These are phyloP conservation scores for Sebastes minor DNA, from an alignment of 2,797 vertebrate species.

Conservation along the genomic window DNA sequence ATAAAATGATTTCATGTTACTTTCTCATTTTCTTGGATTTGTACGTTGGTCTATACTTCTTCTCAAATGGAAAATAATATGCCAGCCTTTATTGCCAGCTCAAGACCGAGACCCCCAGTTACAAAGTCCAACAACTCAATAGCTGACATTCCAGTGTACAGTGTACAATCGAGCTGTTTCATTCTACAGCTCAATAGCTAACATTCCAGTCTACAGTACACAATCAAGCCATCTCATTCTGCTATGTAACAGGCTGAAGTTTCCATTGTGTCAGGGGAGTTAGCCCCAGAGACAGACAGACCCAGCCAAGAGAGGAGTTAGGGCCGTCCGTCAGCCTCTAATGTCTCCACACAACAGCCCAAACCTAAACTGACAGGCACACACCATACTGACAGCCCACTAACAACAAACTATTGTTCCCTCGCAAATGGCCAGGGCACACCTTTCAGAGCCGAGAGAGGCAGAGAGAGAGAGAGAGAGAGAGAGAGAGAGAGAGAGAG, in stretches of 20 bases:
- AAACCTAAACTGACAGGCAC: slow-evolving; percentile 74
- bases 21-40: not conserved
- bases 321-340: slow-evolving; percentile 69
- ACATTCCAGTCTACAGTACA: slow-evolving; percentile 57
- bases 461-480: slow-evolving; percentile 3
- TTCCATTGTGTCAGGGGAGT: slow-evolving; percentile 57
- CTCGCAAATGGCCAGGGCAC: slow-evolving; percentile 52
- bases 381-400: slow-evolving; percentile 72
- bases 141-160: slow-evolving; percentile 36
- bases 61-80: not conserved
- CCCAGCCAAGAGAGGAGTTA: slow-evolving; percentile 74
- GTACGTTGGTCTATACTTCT: not conserved
- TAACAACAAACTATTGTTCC: slow-evolving; percentile 76
- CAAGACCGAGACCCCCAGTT: not conserved
- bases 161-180: slow-evolving; percentile 38
- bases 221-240: slow-evolving; percentile 63
- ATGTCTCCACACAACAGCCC: slow-evolving; percentile 67
- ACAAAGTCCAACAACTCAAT: slow-evolving; percentile 31
- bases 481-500: slow-evolving; percentile 11
- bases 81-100: not conserved
- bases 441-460: slow-evolving; percentile 47
- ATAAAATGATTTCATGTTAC: not conserved
- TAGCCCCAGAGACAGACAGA: slow-evolving; percentile 55
- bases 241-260: slow-evolving; percentile 48
- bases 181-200: slow-evolving; percentile 35